Base-by-base conservation (phyloP, 2,888 invertebrate species). In the Phengaris arion region DNA sequence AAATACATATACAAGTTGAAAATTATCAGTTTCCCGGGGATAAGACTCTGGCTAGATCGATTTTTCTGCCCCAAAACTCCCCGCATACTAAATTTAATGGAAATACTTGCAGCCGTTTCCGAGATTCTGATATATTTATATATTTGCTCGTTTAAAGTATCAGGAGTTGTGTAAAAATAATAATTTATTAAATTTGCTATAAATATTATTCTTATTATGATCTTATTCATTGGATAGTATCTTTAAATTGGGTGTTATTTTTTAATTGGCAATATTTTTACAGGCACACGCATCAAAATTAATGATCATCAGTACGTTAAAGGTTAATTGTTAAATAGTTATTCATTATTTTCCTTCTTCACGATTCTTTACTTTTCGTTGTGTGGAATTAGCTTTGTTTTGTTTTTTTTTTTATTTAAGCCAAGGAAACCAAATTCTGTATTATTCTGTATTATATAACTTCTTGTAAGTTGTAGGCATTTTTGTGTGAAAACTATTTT, bases 201-300 rank as follows among this genome's bases (percentile, higher is more conserved):
- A 13, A 7, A n/a, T n/a, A 15, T 57, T 9, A 15, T 57, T 57
- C 8, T 59, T 48, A 3, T 5, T 2, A 48, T 48, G 22, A 22
- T 22, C 22, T 59, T 9, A 15, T 57, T 15, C 15, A 52, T 10
- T 52, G 2, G 52, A 52, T 57, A 57, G n/a, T 15, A 13, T 57
- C 10, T 57, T 57, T 15, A 6, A 22, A 57, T 57, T 59, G 22
- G 10, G 35, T 64, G 6, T 64, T 35, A 64, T 35, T 64, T 35
- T 64, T 64, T 12, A 45, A 64, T 45, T 64, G 64, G 45, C 64
- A 64, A 64, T 45, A 2, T 64, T 22, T 64, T 64, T 45, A 64
- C 64, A 64, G 64, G 64, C 64, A 64, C 35, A 35, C 64, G 64
- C 35, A 64, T 64, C 64, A 64, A 64, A 64, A 64, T 64, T 35